Evolutionary conservation across 2,113 vertebrate species (phyloP), one percentile per base, ranked within the genome.

Genomic region (Nicator chloris): DNA sequence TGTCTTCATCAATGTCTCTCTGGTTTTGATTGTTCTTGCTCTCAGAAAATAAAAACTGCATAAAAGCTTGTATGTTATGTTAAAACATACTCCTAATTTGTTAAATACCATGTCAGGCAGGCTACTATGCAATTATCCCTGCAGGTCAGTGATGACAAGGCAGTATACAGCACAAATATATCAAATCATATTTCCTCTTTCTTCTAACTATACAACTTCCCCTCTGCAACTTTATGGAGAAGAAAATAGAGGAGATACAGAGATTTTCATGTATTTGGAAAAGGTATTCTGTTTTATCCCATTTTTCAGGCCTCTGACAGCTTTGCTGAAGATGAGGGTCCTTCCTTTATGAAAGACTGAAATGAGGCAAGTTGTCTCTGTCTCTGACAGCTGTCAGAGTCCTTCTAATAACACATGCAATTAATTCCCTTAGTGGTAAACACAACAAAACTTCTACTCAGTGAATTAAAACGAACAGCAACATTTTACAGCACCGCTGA

Each of bases 371-470:
- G 63, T 89, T 47, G 40, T 57, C 57, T 89, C 71, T 86, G 24
- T 31, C 59, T 79, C 78, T 82, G 82, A 56, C 87, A 76, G 81
- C 76, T 94, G 77, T 92, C 66, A 69, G 44, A 59, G 47, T 39
- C 77, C 95, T 81, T 83, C 77, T 84, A 75, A 77, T 80, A 93
- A 66, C 81, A 51, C 40, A 71, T 72, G 37, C 86, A 91, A 64
- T 92, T 96, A 91, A 64, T 92, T 96, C 93, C 82, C 85, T 84
- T 61, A 90, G 73, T 65, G 68, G 53, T 66, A 90, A 92, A 70
- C 78, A 87, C 69, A 95, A 88, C 65, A 76, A 61, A 73, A 91
- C 73, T 91, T 95, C 79, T 30, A 39, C 50, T 82, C 84, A 49
- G 37, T 79, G 79, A 91, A 82, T 82, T 95, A 88, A 78, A 94